A percentile compares a stretch with the other conserved stretches of the same genome.
Conservation (phyloP, 2,113 vertebrate species). For the Siniperca chuatsi region DNA sequence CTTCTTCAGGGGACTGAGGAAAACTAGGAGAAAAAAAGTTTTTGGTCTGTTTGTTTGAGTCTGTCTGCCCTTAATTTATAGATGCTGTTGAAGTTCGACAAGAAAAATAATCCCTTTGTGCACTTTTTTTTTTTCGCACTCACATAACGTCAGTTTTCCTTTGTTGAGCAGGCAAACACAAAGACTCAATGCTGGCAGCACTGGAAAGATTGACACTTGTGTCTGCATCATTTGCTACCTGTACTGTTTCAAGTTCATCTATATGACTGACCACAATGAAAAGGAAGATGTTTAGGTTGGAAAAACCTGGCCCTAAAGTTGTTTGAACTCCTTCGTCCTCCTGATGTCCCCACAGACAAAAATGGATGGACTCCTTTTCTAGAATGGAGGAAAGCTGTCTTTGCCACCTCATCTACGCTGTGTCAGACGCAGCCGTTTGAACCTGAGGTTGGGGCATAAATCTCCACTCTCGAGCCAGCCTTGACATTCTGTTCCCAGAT, state of each 20-base stretch:
- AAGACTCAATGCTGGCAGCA: not conserved
- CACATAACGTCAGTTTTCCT: not conserved
- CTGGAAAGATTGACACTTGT: not conserved
- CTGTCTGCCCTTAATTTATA: slow-evolving; percentile 49
- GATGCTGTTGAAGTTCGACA: slow-evolving; percentile 6
- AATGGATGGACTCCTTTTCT: slow-evolving; percentile 61
- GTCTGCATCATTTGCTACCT: slow-evolving; percentile 19
- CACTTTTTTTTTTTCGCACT: not conserved
- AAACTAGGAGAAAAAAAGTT: not conserved
- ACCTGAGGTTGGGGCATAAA: slow-evolving; percentile 72
- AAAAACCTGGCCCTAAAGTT: slow-evolving; percentile 68
- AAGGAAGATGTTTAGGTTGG: slow-evolving; percentile 25
- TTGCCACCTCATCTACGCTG: slow-evolving; percentile 54
- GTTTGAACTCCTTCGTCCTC: slow-evolving; percentile 46
- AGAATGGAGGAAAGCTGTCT: slow-evolving; percentile 61
- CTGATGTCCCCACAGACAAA: slow-evolving; percentile 38
- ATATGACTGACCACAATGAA: not conserved
- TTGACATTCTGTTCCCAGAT: slow-evolving; percentile 79
- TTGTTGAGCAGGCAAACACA: not conserved
- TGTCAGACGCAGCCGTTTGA: slow-evolving; percentile 69
- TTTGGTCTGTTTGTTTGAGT: slow-evolving; percentile 37
- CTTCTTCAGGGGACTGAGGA: slow-evolving; percentile 11
- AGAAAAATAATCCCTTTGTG: not conserved
- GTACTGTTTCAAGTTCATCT: slow-evolving; percentile 14
- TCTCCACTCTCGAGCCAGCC: slow-evolving; percentile 64